Evolutionary conservation across 2,888 invertebrate species (phyloP).

Genomic region (Morinoia aosen): DNA sequence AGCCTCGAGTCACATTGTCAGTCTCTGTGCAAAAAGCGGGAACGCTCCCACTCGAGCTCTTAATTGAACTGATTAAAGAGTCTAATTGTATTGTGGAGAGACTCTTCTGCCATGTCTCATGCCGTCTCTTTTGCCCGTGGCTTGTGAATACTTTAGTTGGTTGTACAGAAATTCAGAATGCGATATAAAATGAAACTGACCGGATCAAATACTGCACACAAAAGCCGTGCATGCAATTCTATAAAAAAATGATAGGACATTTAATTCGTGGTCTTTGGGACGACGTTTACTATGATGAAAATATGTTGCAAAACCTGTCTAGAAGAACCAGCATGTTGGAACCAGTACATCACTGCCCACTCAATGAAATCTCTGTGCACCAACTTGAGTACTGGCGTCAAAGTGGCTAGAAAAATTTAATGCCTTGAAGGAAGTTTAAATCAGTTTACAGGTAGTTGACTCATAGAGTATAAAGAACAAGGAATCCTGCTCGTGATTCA

Average conservation of each 20-base stretch:
- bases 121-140: background rate
- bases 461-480: background rate
- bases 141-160: background rate
- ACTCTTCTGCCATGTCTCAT: background rate
- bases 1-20: background rate
- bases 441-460: background rate
- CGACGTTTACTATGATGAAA: background rate
- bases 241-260: background rate
- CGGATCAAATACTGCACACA: background rate
- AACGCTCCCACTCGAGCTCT: background rate
- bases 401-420: background rate
- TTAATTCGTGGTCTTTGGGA: background rate
- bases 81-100: background rate
- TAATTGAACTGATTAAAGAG: background rate
- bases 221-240: background rate
- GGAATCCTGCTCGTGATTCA: background rate
- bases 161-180: background rate
- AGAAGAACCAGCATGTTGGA: background rate
- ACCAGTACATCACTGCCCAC: background rate
- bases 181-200: background rate
- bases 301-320: background rate
- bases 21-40: background rate
- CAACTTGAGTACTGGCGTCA: background rate
- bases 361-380: background rate
- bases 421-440: background rate